A percentile compares a stretch with the other conserved stretches of the same genome.
Conservation (phyloP, 2,797 vertebrate species). For the Acipenser oxyrinchus region DNA sequence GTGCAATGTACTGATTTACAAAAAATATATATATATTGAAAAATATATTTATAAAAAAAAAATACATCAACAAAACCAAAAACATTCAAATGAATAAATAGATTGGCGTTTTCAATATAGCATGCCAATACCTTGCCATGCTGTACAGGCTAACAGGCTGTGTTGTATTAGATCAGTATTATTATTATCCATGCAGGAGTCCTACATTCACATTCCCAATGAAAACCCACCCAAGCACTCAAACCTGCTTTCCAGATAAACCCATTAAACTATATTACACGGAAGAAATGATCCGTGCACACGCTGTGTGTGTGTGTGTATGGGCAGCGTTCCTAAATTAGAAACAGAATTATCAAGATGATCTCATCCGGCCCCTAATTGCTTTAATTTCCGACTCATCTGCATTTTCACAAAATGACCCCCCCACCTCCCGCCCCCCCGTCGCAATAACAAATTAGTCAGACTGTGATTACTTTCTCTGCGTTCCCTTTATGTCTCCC, state of each 20-base stretch:
- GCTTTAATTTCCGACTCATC: slow-evolving; percentile 26
- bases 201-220: background rate
- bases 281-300: background rate
- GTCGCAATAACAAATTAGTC: slow-evolving; percentile 21
- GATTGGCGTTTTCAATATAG: background rate
- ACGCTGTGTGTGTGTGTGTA: background rate
- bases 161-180: background rate
- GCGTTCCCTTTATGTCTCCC: slow-evolving; percentile 15
- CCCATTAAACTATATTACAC: background rate
- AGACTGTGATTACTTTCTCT: slow-evolving; percentile 28
- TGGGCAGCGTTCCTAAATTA: slow-evolving; percentile 16
- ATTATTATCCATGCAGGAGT: no score
- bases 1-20: no score
- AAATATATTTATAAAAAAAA: no score
- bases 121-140: background rate
- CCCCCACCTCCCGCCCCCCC: slow-evolving; percentile 4
- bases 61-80: no score
- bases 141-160: background rate
- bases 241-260: background rate
- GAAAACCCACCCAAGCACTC: background rate
- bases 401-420: slow-evolving; percentile 16
- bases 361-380: slow-evolving; percentile 26
- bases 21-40: no score
- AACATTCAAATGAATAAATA: no score
- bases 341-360: slow-evolving; percentile 33